Conservation (phyloP, 2,797 vertebrate genomes). For the Discoglossus pictus region DNA sequence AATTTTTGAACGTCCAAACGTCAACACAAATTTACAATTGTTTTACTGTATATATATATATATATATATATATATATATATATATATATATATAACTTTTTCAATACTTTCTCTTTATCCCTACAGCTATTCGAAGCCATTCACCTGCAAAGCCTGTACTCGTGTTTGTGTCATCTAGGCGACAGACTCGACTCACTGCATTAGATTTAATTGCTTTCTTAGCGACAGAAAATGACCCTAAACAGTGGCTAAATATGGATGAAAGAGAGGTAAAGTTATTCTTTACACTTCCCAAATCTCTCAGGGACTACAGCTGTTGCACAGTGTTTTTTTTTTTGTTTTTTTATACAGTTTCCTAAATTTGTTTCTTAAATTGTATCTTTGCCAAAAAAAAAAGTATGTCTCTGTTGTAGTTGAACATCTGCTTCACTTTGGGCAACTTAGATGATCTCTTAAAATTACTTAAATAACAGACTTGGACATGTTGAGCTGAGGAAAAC, state of each 20-base stretch:
- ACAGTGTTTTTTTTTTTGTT: too few relatives aligned
- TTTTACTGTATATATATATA: constrained; percentile 24
- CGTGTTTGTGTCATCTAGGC: constrained; percentile 95
- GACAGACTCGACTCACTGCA: constrained; percentile 93
- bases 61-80: constrained; percentile 23
- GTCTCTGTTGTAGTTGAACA: too few relatives aligned
- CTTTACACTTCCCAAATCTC: not conserved
- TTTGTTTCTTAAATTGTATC: not conserved
- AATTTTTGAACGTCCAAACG: too few relatives aligned
- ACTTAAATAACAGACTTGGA: too few relatives aligned
- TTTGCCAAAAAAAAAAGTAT: too few relatives aligned
- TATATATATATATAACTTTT: constrained; percentile 28
- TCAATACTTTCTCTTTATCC: constrained; percentile 45
- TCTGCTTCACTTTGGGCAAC: too few relatives aligned
- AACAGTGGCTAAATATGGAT: constrained; percentile 98
- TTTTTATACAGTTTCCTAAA: not conserved
- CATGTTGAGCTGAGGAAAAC: too few relatives aligned
- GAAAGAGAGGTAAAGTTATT: constrained; percentile 85
- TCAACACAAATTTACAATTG: constrained; percentile 17
- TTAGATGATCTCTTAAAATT: too few relatives aligned
- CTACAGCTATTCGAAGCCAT: constrained; percentile 90
- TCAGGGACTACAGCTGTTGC: not conserved
- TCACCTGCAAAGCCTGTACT: constrained; percentile 96
- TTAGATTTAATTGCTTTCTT: constrained; percentile 94
- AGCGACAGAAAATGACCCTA: constrained; percentile 94